Conservation (phyloP, 2,797 vertebrate species). For the Enteromius unitaeniatus region DNA sequence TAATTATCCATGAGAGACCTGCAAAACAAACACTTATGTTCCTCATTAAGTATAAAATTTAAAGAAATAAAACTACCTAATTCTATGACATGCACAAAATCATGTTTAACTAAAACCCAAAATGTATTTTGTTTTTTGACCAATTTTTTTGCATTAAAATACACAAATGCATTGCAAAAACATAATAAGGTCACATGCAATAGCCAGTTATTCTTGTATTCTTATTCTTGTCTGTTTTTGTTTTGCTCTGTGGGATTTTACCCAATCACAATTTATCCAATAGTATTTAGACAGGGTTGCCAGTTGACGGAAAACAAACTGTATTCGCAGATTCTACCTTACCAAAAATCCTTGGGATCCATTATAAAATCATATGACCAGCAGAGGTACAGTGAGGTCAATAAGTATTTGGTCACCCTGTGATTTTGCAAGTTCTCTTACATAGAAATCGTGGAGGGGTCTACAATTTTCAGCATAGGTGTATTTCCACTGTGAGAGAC, state of each 20-base stretch:
- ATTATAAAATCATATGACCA: no score
- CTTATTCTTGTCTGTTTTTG: neutral
- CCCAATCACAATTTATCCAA: neutral
- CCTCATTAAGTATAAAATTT: neutral
- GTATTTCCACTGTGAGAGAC: no score
- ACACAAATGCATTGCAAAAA: neutral
- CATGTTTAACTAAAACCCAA: neutral
- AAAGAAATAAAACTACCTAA: neutral
- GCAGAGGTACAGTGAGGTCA: no score
- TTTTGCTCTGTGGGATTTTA: neutral
- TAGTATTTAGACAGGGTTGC: neutral
- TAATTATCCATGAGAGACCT: constrained; percentile 13
- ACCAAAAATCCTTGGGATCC: neutral
- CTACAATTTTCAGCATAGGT: no score
- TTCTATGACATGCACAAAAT: neutral
- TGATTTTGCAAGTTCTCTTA: no score
- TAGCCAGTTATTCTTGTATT: neutral
- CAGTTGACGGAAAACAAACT: neutral
- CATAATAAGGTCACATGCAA: neutral
- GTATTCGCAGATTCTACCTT: no score
- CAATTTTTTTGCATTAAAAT: neutral
- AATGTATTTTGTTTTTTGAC: neutral
- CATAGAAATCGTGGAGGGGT: no score
- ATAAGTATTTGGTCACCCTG: no score
- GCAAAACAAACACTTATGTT: constrained; percentile 7